Percentiles rank a stretch among this genome's conserved stretches.
Evolutionary conservation across 2,113 vertebrate species (phyloP).

Genomic region (Pygoscelis antarcticus): DNA sequence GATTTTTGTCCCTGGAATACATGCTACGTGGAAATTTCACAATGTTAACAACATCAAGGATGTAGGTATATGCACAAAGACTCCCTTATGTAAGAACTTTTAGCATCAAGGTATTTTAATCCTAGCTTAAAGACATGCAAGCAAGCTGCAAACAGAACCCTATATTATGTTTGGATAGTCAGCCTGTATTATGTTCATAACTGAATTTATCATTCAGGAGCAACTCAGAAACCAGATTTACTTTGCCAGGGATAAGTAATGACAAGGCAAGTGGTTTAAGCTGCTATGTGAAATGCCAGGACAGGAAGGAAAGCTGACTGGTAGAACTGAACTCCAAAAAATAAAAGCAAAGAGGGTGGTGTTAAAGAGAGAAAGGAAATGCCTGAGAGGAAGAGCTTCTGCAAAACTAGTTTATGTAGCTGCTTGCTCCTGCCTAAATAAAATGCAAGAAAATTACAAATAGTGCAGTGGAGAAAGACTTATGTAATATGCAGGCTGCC

Average conservation of each 20-base stretch:
- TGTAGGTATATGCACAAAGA: neutral
- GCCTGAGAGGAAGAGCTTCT: neutral
- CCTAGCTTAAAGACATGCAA: neutral
- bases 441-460: neutral
- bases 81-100: neutral
- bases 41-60: neutral
- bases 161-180: neutral
- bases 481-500: neutral
- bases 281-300: neutral
- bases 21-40: neutral
- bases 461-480: neutral
- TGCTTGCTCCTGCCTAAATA: neutral
- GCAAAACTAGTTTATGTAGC: neutral
- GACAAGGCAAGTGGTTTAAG: neutral
- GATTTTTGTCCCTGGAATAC: neutral
- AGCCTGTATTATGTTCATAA: neutral
- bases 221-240: neutral
- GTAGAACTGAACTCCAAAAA: neutral
- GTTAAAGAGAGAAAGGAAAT: conserved; percentile 1
- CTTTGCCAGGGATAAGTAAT: neutral
- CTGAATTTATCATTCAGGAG: neutral
- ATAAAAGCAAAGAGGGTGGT: neutral
- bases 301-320: neutral
- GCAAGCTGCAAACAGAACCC: neutral
- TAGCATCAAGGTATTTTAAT: neutral